Evolutionary conservation across 2,113 vertebrate genomes (phyloP), one percentile per base, ranked within the genome.

Genomic region (Zosterops borbonicus): DNA sequence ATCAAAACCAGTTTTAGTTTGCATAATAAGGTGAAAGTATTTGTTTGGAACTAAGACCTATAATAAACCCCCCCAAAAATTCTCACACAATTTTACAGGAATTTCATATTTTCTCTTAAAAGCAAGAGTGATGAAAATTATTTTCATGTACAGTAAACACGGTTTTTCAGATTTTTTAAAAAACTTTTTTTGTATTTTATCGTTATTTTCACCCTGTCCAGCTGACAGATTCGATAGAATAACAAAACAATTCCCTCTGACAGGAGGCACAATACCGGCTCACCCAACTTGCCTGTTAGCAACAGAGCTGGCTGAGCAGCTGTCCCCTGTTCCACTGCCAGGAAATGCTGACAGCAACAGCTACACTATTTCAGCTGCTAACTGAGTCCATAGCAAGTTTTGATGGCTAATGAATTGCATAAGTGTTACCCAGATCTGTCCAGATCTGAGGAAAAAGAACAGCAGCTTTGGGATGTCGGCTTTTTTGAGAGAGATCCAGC

Each of bases 311-410:
- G 56, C 88, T 94, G 83, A 95, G 89, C 94, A 96, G 96, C 96
- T 97, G 97, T 87, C 86, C 77, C 47, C 58, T 77, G 89, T 96
- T 89, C 78, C 33, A 6, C 50, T 76, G 92, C 92, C 94, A 89
- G 73, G 76, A 96, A 95, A 92, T 37, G 81, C 94, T 95, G 95
- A 95, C 95, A 95, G 77, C 75, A 78, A 86, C 94, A 95, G 92
- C 95, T 75, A 87, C 86, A 73, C 70, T 31, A 55, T 82, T 91
- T 95, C 95, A 95, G 64, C 87, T 87, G 78, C 81, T 91, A 21
- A 82, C 83, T 19, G 35, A 58, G 76, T 97, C 90, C 33, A 19
- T 6, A 64, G 90, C 14, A 28, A 64, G 90, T 60, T 86, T 70
- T 74, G 50, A 67, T 87, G 90, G 86, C 81, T 95, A 86, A 94